Evolutionary conservation across 1,140 invertebrate genomes (phyloP), one percentile per base, ranked within the genome.

Genomic region (Lutraria rhynchaena): DNA sequence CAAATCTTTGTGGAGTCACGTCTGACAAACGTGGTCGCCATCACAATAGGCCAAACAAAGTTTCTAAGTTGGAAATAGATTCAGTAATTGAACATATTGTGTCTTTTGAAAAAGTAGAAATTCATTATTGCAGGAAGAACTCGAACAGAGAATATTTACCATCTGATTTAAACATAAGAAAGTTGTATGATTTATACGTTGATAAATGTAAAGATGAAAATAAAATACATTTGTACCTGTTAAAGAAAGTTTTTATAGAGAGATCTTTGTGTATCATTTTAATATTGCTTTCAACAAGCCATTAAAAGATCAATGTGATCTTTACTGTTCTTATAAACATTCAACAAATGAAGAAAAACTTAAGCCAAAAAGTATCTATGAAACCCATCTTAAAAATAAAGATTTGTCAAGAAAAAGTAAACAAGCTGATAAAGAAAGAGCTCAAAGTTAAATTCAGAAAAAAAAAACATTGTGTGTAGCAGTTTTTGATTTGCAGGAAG

Each of bases 401-500:
- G 27, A 53, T 29, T 24, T 33, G 13, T 24, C 74, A 61, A 29
- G 60, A 51, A 24, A 60, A 53, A 24, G 35, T 27, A 77, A 77
- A 77, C 27, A 49, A 22, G 13, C 5, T 31, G 74, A 77, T 29
- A 77, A 77, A 41, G 41, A 44, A 37, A 58, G 41, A 31, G 35
- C 71, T 4, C 29, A 61, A 49, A 29, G 15, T 27, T 24, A 46
- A 7, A 49, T 9, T 53, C 37, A 75, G 2, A 13, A 7, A 46
- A 3, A 33, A 11, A 13, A 7, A 46, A 3, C 17, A 11, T 35
- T 73, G n/a, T 7, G 24, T 17, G 33, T 41, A 17, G 73, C 57
- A 29, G 60, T 55, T 24, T 76, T 76, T 76, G 73, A 76, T 51
- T 33, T 76, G 9, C 17, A 76, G 29, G 58, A 76, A 55, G 60